Base-by-base conservation (phyloP, 2,113 vertebrate species). In the Phalacrocorax aristotelis region DNA sequence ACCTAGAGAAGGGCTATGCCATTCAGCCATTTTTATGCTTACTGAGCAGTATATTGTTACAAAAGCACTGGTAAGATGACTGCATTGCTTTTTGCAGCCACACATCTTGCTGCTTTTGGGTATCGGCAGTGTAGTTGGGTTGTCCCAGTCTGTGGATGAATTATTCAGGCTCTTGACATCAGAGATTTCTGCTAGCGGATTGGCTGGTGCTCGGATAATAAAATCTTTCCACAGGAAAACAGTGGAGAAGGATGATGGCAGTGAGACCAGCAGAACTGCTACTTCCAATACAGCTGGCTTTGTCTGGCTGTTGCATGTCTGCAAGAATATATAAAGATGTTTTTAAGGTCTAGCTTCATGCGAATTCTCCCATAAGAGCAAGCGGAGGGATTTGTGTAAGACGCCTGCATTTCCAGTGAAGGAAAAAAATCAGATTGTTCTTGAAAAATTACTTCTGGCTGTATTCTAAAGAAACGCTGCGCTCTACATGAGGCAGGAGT, bases 111-210 rank as follows among this genome's bases (percentile, higher is more conserved):
- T 93, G 83, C 93, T 84, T 90, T 68, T 84, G 62, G 76, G 8
- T 94, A 49, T 90, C 38, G 10, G 30, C 91, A 84, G 87, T 22
- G 81, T 86, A 86, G 69, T 86, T 87, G 92, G 87, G 84, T 96
- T 97, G 61, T 93, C 65, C 22, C 48, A 54, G 95, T 97, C 95
- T 87, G 77, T 76, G 95, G 97, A 98, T 98, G 97, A 98, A 98
- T 98, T 98, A 98, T 97, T 98, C 97, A 97, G 68, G 89, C 92
- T 95, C 95, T 97, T 99, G 98, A 98, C 97, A 98, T 99, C 98
- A 99, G 97, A 69, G 85, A 83, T 93, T 95, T 96, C 95, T 10
- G 42, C 57, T 23, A 93, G 70, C 86, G 87, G 98, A 98, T 98
- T 98, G 98, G 98, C 96, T 95, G 93, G 88, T 95, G 91, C 76